These are phyloP conservation scores for Dryobates pubescens DNA, from an alignment of 2,797 vertebrate species.

Conservation along the genomic window DNA sequence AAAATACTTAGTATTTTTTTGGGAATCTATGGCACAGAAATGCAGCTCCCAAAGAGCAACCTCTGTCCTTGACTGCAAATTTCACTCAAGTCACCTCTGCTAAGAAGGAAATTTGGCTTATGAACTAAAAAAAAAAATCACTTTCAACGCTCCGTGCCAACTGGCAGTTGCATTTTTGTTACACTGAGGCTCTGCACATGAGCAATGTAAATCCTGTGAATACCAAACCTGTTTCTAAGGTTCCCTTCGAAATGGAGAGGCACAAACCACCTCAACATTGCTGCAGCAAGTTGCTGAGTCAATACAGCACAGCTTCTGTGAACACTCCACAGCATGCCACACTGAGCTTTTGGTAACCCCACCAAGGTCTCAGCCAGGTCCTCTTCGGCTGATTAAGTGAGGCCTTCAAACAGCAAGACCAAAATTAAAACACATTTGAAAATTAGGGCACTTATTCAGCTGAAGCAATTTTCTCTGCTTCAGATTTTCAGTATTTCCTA, in stretches of 20 bases:
- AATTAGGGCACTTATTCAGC: not conserved
- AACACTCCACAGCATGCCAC: not conserved
- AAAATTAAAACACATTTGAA: not conserved
- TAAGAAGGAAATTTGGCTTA: not conserved
- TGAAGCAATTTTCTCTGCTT: not conserved
- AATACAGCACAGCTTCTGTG: rapidly evolving
- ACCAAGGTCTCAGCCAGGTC: not conserved
- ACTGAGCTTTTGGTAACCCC: not conserved
- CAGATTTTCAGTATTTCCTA: not conserved
- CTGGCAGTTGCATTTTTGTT: not conserved
- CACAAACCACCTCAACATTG: not conserved
- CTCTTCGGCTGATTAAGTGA: not conserved
- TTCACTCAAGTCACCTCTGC: not conserved
- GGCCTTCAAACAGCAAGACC: not conserved
- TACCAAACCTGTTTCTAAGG: not conserved
- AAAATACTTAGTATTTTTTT: not conserved
- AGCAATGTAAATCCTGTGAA: not conserved
- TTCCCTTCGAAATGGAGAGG: not conserved
- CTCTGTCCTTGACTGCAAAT: not conserved
- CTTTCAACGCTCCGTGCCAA: not conserved
- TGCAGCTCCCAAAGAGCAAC: not conserved
- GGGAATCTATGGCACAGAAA: not conserved
- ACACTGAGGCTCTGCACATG: not conserved
- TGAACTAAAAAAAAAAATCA: not conserved
- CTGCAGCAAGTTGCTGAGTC: not conserved